phyloP scores from a whole-genome alignment of 2,797 vertebrate genomes.

The Rhabdomys pumilio region DNA sequence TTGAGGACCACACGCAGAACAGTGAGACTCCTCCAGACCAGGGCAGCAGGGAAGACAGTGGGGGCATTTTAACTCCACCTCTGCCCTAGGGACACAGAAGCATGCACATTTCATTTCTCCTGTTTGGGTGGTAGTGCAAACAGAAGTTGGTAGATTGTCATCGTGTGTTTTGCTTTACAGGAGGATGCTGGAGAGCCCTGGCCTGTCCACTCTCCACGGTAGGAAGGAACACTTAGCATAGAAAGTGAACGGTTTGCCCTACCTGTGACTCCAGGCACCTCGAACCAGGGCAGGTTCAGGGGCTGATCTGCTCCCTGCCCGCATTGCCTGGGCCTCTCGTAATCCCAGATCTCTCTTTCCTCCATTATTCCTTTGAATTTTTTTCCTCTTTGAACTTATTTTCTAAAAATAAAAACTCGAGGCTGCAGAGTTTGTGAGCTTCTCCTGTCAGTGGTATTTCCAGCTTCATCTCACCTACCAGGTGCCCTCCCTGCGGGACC shows the following conservation, averaged over 20 bases:
- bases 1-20: constrained; percentile 75
- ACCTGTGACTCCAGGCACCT: not conserved
- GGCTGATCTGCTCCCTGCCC: not conserved
- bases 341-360: not conserved
- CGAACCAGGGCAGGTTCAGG: not conserved
- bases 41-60: constrained; percentile 48
- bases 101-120: not conserved
- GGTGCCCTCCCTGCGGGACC: not conserved
- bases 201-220: not conserved
- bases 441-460: not conserved
- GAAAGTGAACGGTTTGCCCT: not conserved
- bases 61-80: constrained; percentile 68
- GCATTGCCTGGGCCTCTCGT: not conserved
- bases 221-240: not conserved
- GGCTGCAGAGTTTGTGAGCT: not conserved
- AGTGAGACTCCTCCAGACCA: constrained; percentile 73
- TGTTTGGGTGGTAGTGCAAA: not conserved
- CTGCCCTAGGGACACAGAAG: not conserved
- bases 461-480: not conserved
- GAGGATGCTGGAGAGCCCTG: not conserved
- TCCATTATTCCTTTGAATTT: not conserved
- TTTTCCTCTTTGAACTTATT: not conserved
- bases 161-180: not conserved
- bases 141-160: not conserved
- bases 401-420: constrained; percentile 60